Percentiles rank a stretch among this genome's conserved stretches.
These are phyloP conservation scores for Sylvilagus bachmani DNA, from an alignment of 2,113 vertebrate species.

Conservation along the genomic window DNA sequence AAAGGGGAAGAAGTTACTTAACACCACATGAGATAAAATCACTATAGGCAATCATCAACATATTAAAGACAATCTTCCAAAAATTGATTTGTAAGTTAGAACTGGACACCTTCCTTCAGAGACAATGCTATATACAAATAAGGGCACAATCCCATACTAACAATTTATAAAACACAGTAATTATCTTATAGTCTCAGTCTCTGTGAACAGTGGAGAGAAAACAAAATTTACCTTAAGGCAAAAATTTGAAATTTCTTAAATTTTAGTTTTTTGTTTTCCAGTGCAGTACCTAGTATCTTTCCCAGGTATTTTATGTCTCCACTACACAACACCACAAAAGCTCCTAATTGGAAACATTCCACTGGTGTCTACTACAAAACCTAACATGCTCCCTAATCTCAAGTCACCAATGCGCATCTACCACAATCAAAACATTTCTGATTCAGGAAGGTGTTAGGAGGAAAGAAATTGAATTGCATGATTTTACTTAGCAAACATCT, in stretches of 20 bases:
- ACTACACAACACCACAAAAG: not conserved
- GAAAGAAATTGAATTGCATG: constrained; percentile 57
- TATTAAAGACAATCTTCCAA: not conserved
- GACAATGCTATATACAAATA: not conserved
- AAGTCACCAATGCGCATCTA: constrained; percentile 51
- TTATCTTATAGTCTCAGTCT: constrained; percentile 1
- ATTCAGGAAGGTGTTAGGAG: constrained; percentile 60
- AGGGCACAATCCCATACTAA: not conserved
- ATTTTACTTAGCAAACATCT: constrained; percentile 56
- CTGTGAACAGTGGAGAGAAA: not conserved
- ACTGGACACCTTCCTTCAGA: constrained; percentile 43
- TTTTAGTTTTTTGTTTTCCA: not conserved
- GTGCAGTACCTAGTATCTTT: not conserved
- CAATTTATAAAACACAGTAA: constrained; percentile 29
- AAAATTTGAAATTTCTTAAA: constrained; percentile 47
- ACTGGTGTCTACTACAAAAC: constrained; percentile 16
- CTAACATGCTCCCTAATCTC: constrained; percentile 43
- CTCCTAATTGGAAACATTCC: constrained; percentile 62
- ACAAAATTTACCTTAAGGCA: not conserved
- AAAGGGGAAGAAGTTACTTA: not conserved
- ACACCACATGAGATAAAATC: constrained; percentile 18
- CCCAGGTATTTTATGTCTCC: not conserved
- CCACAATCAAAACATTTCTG: constrained; percentile 59
- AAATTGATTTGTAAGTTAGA: constrained; percentile 1
- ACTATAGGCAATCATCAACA: not conserved